phyloP scores from a whole-genome alignment of 2,888 invertebrate genomes.

The Keiferia lycopersicella region DNA sequence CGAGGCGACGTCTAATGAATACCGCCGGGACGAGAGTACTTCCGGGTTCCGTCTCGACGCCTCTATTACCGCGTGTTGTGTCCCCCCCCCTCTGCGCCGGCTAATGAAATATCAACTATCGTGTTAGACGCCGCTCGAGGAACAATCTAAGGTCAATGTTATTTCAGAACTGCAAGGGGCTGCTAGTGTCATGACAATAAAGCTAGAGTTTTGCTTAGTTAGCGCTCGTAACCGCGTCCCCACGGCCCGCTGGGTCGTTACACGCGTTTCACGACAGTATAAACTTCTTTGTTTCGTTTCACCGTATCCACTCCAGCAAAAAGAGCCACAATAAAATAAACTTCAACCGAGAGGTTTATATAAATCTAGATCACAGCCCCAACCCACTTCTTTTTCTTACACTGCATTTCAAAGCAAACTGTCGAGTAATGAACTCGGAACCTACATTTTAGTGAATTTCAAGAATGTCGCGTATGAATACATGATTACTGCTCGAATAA shows the following conservation, averaged over 20 bases:
- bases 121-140: not conserved
- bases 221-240: not conserved
- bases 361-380: slow-evolving; percentile 10
- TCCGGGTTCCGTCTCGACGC: slow-evolving; percentile 12
- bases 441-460: slow-evolving; percentile 17
- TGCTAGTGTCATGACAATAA: too few relatives aligned
- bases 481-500: slow-evolving; percentile 29
- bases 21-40: slow-evolving; percentile 4
- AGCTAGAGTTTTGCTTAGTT: not conserved
- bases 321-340: slow-evolving; percentile 10
- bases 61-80: not conserved
- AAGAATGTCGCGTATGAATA: slow-evolving; percentile 24
- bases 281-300: not conserved
- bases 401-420: not conserved
- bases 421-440: not conserved
- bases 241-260: not conserved
- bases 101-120: slow-evolving; percentile 16
- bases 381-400: not conserved
- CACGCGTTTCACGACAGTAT: slow-evolving; percentile 3
- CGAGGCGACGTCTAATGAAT: slow-evolving; percentile 12
- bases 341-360: not conserved
- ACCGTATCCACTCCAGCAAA: not conserved
- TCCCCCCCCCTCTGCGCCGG: too few relatives aligned
- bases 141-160: not conserved
- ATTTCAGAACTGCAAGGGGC: not conserved